These are phyloP conservation scores for Sebastiscus tertius DNA, from an alignment of 2,797 vertebrate genomes.

Conservation along the genomic window DNA sequence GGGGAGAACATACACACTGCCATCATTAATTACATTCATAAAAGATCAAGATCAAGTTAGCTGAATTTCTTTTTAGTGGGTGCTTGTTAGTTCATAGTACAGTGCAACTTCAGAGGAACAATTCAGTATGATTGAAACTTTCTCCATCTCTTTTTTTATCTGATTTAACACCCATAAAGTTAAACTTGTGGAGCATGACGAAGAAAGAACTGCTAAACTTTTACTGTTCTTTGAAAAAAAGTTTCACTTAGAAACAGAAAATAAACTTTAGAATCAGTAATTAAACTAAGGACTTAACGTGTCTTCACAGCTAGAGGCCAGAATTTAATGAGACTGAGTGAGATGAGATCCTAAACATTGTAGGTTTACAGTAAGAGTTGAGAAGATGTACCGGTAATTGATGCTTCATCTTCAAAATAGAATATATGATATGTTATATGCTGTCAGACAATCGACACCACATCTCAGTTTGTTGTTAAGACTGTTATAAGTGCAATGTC, in stretches of 20 bases:
- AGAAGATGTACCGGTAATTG: background rate
- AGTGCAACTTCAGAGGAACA: background rate
- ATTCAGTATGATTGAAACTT: background rate
- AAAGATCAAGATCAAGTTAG: background rate
- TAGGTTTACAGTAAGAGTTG: background rate
- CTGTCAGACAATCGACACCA: background rate
- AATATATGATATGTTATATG: background rate
- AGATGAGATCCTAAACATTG: background rate
- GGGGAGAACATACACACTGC: background rate
- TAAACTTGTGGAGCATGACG: background rate
- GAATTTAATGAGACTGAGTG: background rate
- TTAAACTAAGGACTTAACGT: background rate
- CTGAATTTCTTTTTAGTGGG: background rate
- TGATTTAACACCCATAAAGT: background rate
- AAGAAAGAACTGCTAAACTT: background rate
- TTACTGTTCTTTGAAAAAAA: too few species aligned
- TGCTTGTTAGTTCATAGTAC: background rate
- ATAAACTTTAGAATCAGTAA: background rate
- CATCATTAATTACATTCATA: background rate
- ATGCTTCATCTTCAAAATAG: background rate
- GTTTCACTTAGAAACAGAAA: too few species aligned
- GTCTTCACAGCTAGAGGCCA: background rate
- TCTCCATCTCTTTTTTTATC: background rate
- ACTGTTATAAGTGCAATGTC: background rate
- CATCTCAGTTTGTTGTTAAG: background rate